A percentile compares a stretch with the other conserved stretches of the same genome.
Conservation (phyloP, 2,797 vertebrate species). For the Esox masquinongy region DNA sequence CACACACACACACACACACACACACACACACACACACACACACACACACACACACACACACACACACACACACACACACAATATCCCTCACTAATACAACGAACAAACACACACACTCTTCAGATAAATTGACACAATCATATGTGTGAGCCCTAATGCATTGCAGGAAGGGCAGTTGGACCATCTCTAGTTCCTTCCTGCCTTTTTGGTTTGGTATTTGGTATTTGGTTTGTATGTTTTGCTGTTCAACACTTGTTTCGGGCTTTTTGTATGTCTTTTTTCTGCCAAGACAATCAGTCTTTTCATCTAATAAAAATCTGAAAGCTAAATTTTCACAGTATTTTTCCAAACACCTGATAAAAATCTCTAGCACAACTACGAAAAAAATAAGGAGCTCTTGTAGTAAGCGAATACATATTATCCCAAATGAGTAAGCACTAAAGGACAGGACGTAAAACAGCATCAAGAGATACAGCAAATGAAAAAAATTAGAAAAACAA, state of each 20-base stretch:
- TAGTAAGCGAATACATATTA: slow-evolving; percentile 74
- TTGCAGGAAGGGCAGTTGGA: slow-evolving; percentile 32
- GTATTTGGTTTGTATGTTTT: slow-evolving; percentile 48
- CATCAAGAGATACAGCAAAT: slow-evolving; percentile 77
- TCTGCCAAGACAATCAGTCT: slow-evolving; percentile 66
- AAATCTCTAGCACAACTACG: slow-evolving; percentile 82
- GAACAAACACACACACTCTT: slow-evolving; percentile 44
- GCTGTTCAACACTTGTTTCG: slow-evolving; percentile 63
- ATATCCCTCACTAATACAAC: slow-evolving; percentile 6
- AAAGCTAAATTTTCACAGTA: slow-evolving; percentile 87
- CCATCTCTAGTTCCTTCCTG: slow-evolving; percentile 47
- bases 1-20: slow-evolving; percentile 13
- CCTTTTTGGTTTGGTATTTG: slow-evolving; percentile 46
- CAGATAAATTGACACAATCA: slow-evolving; percentile 45
- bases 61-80: slow-evolving; percentile 1
- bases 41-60: slow-evolving; percentile 22
- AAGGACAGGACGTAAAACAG: slow-evolving; percentile 76
- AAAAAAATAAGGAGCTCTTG: slow-evolving; percentile 78
- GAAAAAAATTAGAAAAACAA: slow-evolving; percentile 64
- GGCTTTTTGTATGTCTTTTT: slow-evolving; percentile 62
- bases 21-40: neutral
- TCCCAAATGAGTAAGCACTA: slow-evolving; percentile 78
- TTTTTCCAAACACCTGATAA: slow-evolving; percentile 86
- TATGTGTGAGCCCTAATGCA: slow-evolving; percentile 39
- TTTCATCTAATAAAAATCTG: slow-evolving; percentile 80